phyloP scores from a whole-genome alignment of 2,113 vertebrate genomes.

The Lophotis ruficrista region DNA sequence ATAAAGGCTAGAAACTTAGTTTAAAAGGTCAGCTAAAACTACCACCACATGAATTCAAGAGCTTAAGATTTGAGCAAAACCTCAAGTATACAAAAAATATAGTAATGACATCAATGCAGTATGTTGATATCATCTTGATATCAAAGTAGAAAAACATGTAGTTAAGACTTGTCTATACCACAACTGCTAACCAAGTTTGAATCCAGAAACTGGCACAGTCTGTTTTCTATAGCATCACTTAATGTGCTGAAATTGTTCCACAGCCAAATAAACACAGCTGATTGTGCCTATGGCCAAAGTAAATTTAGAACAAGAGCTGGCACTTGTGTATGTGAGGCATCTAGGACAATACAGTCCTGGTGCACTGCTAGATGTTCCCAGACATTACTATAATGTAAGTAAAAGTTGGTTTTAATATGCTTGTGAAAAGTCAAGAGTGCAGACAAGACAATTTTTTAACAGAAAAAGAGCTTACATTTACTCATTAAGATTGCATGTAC shows the following conservation, averaged over 20 bases:
- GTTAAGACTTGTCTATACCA: neutral
- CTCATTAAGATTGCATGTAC: neutral
- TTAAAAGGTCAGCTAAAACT: neutral
- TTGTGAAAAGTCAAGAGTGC: neutral
- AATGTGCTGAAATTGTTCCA: neutral
- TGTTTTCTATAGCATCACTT: neutral
- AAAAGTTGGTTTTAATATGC: neutral
- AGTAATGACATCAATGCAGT: neutral
- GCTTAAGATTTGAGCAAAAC: neutral
- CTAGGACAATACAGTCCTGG: neutral
- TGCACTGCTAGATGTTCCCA: neutral
- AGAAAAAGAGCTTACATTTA: neutral
- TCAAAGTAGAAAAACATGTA: neutral
- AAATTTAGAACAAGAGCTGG: neutral
- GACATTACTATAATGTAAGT: neutral
- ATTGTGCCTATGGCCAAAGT: neutral
- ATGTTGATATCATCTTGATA: neutral
- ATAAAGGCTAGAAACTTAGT: neutral
- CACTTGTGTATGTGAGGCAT: neutral
- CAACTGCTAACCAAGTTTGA: neutral
- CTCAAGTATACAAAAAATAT: neutral
- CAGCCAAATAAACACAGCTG: neutral
- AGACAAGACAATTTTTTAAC: neutral
- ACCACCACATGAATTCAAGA: neutral
- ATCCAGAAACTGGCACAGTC: neutral